Base-by-base conservation (phyloP, 2,888 invertebrate genomes). In the Poecilus cupreus region DNA sequence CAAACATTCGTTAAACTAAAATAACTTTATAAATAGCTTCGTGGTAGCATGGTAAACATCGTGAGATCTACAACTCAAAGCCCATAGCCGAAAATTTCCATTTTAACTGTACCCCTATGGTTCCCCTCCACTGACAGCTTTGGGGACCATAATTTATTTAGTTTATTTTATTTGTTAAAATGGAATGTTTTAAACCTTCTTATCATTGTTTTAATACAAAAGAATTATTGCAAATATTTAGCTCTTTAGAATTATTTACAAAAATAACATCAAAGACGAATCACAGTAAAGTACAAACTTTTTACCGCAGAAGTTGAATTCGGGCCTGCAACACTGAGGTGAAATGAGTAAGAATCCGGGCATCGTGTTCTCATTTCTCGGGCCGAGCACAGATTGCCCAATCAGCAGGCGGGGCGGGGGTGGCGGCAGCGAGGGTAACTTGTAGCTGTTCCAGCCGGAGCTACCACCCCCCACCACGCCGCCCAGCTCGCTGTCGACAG, bases 351-450 rank as follows among this genome's bases (percentile, higher is more conserved):
- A 78, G 49, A 46, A 46, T 68, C 57, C 75, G 11, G 20, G 54
- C 49, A 60, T 13, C 39, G 4, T 60, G 77, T 57, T 77, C 77
- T 76, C 76, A 76, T 76, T 76, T 76, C 57, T 76, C 43, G 5
- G 8, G 49, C 39, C 20, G 8, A 32, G 78, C 78, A 60, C 64
- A 78, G 78, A 78, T 78, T 78, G 77, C 75, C 78, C 77, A 82
- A 82, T 82, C 82, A 82, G 82, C 83, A 82, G 74, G 54, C 60
- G 24, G 60, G 82, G 82, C 83, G 78, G 81, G 46, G 81, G 83
- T 6, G 32, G 37, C 13, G 26, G 16, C 64, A 11, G 64, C 26
- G 60, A n/a, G 10, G 77, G 60, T 78, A 78, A 78, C 78, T 78
- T 78, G 78, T 78, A 60, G 64, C 78, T 78, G 20, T 26, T 51